Evolutionary conservation across 2,888 invertebrate species (phyloP).

Genomic region (Cephus runcator): DNA sequence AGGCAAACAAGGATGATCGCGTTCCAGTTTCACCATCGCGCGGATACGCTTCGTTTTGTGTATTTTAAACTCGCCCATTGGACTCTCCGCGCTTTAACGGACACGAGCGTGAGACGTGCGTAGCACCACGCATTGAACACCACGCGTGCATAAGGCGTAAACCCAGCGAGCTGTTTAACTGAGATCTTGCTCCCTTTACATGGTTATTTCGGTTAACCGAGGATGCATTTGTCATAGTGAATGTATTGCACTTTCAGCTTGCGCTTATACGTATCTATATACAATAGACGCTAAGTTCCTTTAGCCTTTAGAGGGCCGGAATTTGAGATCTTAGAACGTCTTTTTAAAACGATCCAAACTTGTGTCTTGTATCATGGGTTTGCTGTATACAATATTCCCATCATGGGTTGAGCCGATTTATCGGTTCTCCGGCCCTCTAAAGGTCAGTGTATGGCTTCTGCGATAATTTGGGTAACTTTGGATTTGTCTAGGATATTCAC

Average conservation of each 20-base stretch:
- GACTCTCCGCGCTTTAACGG: neutral
- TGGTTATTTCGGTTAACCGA: neutral
- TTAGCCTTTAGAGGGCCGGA: neutral
- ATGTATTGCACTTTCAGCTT: neutral
- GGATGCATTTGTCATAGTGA: neutral
- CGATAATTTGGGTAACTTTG: too few species aligned
- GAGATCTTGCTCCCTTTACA: neutral
- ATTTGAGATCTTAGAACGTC: too few species aligned
- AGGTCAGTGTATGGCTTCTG: too few species aligned
- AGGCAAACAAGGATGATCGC: slow-evolving; percentile 20
- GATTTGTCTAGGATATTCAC: too few species aligned
- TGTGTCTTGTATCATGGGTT: too few species aligned
- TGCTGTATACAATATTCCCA: too few species aligned
- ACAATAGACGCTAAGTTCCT: neutral
- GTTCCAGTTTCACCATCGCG: slow-evolving; percentile 20
- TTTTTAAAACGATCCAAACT: too few species aligned
- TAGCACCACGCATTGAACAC: neutral
- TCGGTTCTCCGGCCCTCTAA: too few species aligned
- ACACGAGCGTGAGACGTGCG: neutral
- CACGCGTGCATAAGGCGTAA: neutral
- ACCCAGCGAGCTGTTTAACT: neutral
- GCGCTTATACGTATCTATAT: neutral
- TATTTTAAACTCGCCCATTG: neutral
- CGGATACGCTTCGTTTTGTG: slow-evolving; percentile 16
- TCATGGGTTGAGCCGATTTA: too few species aligned